These are phyloP conservation scores for Helostoma temminkii DNA, from an alignment of 2,797 vertebrate genomes.

Conservation along the genomic window DNA sequence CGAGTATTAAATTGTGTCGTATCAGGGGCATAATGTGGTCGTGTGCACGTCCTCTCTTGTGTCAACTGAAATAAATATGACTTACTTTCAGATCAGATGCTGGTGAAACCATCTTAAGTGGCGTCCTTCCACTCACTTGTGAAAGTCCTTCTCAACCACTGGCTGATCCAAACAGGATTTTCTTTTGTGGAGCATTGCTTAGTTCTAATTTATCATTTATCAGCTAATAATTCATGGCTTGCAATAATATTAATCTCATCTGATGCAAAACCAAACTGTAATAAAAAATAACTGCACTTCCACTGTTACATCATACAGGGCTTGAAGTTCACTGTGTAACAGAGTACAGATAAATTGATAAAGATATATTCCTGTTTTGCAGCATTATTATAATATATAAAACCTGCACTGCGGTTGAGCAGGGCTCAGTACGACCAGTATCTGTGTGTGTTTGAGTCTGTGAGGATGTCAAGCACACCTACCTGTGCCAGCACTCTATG, in stretches of 20 bases:
- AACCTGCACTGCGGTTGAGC: constrained; percentile 20
- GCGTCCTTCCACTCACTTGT: too few relatives aligned
- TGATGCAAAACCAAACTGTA: neutral
- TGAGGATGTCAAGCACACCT: constrained; percentile 26
- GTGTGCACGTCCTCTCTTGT: too few relatives aligned
- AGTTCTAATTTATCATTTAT: too few relatives aligned
- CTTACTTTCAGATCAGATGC: too few relatives aligned
- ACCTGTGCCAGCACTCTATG: constrained; percentile 26
- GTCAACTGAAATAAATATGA: too few relatives aligned
- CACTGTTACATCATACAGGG: neutral
- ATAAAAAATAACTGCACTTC: neutral
- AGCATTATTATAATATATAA: constrained; percentile 18
- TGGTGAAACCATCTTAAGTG: too few relatives aligned
- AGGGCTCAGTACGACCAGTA: constrained; percentile 9
- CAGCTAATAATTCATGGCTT: too few relatives aligned
- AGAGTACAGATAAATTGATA: neutral
- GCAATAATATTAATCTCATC: neutral
- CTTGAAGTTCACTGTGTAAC: neutral
- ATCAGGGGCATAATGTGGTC: too few relatives aligned
- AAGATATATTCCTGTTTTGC: neutral
- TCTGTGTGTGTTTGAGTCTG: constrained; percentile 15
- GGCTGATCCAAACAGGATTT: too few relatives aligned
- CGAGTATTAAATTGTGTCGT: too few relatives aligned
- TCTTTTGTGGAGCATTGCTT: too few relatives aligned
- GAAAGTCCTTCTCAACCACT: too few relatives aligned